These are phyloP conservation scores for Phalacrocorax carbo DNA, from an alignment of 2,113 vertebrate species.

Conservation along the genomic window DNA sequence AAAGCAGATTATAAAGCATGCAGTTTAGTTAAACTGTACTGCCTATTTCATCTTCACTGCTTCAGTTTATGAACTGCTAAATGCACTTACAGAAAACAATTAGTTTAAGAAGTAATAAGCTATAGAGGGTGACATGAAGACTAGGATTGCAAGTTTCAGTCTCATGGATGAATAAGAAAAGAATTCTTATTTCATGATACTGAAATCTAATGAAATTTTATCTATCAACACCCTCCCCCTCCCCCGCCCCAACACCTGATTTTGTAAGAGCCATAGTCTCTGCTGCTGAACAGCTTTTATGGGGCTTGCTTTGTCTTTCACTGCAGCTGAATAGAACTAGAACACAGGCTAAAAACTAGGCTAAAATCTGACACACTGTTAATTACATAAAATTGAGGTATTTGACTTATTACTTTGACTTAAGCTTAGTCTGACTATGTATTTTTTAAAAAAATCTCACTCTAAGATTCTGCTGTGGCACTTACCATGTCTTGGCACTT, in stretches of 20 bases:
- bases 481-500: neutral
- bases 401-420: neutral
- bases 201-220: neutral
- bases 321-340: neutral
- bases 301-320: neutral
- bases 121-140: neutral
- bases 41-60: neutral
- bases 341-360: neutral
- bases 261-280: neutral
- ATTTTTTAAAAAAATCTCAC: neutral
- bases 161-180: neutral
- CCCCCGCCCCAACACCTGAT: neutral
- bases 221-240: neutral
- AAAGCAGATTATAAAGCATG: neutral
- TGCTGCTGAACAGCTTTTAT: neutral
- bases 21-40: neutral
- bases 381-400: neutral
- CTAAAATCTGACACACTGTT: neutral
- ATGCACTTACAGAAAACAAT: neutral
- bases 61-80: neutral
- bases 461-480: neutral
- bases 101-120: neutral
- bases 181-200: neutral
- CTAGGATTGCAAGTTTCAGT: neutral
- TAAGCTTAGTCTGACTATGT: neutral